A percentile compares a stretch with the other conserved stretches of the same genome.
Evolutionary conservation across 2,113 vertebrate genomes (phyloP).

Genomic region (Telmatochromis brichardi): DNA sequence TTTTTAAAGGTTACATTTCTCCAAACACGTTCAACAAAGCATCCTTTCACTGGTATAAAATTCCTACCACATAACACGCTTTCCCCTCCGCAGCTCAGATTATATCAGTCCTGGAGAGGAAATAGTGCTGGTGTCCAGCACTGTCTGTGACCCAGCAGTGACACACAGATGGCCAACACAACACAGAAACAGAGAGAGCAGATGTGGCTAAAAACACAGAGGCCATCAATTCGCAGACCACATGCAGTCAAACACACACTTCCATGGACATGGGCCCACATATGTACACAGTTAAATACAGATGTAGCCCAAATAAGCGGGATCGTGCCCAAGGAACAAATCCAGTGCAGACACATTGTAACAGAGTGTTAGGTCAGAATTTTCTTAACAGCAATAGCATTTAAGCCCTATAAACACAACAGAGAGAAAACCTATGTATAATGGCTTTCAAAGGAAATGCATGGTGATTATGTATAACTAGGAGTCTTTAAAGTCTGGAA

Average conservation of each 20-base stretch:
- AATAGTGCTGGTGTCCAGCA: slow-evolving; percentile 11
- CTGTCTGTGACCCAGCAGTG: slow-evolving; percentile 33
- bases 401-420: not conserved
- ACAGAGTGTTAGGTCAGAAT: not conserved
- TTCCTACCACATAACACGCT: slow-evolving; percentile 1
- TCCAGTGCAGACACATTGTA: not conserved
- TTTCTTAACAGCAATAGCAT: not conserved
- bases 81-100: slow-evolving; percentile 5
- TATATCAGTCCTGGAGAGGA: slow-evolving; percentile 28
- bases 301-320: not conserved
- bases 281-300: not conserved
- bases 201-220: slow-evolving; percentile 27
- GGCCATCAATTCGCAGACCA: not conserved
- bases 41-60: slow-evolving; percentile 6
- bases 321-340: not conserved
- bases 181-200: not conserved
- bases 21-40: not conserved
- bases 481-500: not conserved
- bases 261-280: not conserved
- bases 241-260: not conserved
- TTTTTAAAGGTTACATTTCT: not conserved
- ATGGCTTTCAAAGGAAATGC: not conserved
- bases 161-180: slow-evolving; percentile 41
- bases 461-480: slow-evolving; percentile 11
- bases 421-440: not conserved